Evolutionary conservation across 1,140 invertebrate species (phyloP), one percentile per base, ranked within the genome.

Genomic region (Drosophila jambulina): DNA sequence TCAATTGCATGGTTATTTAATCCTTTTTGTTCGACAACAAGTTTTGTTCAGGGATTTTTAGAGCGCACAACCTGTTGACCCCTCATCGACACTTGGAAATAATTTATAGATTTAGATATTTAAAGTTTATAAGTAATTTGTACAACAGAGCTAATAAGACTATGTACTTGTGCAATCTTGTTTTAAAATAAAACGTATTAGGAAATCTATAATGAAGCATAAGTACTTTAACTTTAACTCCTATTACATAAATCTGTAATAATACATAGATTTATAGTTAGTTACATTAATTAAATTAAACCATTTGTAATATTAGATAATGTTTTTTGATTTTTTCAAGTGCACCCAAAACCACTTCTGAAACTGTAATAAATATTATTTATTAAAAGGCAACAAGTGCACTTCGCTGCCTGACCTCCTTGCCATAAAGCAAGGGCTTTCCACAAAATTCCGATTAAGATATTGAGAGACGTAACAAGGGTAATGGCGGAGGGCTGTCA

Each of bases 321-420:
- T 13, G 3, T 13, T 1, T 17, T 2, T 13, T 51, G 0, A 7
- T 15, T 34, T 34, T 5, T 23, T 17, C 7, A 5, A 17, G 51
- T 54, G 43, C 19, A 23, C 25, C 19, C 19, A 72, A 51, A 54
- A 56, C 34, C 29, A 17, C 7, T 32, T 21, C 6, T 10, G 48
- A 77, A 86, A 87, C 75, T 67, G 72, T 49, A 76, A 90, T 82
- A 70, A 80, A 81, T 75, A 84, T 84, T 34, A 90, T 79, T 58
- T 51, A 59, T 71, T 42, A 51, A 81, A 76, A 61, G 81, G 78
- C 85, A 88, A 88, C 85, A 88, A 88, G 85, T 88, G 84, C 83
- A 87, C 84, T 88, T 61, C 32, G 49, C 56, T 49, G 62, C 32
- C 36, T 43, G 49, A 32, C 65, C 54, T 63, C n/a, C 29, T n/a